A percentile compares a stretch with the other conserved stretches of the same genome.
These are phyloP conservation scores for Dryobota labecula DNA, from an alignment of 2,888 invertebrate genomes.

Conservation along the genomic window DNA sequence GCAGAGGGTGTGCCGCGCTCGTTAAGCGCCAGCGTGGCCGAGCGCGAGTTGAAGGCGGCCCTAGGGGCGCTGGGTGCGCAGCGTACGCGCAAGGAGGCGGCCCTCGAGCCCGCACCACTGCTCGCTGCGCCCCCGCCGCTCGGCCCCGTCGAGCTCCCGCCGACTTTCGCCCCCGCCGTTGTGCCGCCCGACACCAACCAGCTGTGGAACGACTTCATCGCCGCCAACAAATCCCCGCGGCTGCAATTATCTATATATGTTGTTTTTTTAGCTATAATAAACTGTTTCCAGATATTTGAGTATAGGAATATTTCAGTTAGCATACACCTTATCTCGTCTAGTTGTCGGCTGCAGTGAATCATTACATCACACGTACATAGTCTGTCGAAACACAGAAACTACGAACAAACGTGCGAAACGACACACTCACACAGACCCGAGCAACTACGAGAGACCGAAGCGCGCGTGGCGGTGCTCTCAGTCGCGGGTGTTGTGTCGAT, in stretches of 20 bases:
- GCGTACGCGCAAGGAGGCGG: slow-evolving; percentile 72
- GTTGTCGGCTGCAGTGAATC: neutral
- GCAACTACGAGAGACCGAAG: too few species aligned
- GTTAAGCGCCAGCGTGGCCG: slow-evolving; percentile 73
- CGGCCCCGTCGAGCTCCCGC: slow-evolving; percentile 36
- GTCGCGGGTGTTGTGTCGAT: too few species aligned
- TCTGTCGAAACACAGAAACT: too few species aligned
- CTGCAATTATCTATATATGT: slow-evolving; percentile 66
- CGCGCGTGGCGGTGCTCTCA: too few species aligned
- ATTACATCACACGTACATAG: neutral
- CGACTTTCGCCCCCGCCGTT: slow-evolving; percentile 70
- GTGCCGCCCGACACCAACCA: slow-evolving; percentile 69
- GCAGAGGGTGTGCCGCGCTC: slow-evolving; percentile 43
- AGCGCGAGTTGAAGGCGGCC: slow-evolving; percentile 78
- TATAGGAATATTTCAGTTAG: slow-evolving; percentile 59
- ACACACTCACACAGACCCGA: too few species aligned
- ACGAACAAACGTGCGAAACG: too few species aligned
- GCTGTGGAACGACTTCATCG: slow-evolving; percentile 79
- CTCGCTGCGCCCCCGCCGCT: slow-evolving; percentile 16
- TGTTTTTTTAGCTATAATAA: slow-evolving; percentile 77
- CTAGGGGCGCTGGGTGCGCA: slow-evolving; percentile 72
- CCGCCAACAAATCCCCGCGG: slow-evolving; percentile 64
- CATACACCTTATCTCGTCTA: neutral
- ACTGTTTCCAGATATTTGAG: slow-evolving; percentile 60
- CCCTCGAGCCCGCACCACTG: slow-evolving; percentile 23